Evolutionary conservation across 2,797 vertebrate genomes (phyloP), one percentile per base, ranked within the genome.

Genomic region (Coreius guichenoti): DNA sequence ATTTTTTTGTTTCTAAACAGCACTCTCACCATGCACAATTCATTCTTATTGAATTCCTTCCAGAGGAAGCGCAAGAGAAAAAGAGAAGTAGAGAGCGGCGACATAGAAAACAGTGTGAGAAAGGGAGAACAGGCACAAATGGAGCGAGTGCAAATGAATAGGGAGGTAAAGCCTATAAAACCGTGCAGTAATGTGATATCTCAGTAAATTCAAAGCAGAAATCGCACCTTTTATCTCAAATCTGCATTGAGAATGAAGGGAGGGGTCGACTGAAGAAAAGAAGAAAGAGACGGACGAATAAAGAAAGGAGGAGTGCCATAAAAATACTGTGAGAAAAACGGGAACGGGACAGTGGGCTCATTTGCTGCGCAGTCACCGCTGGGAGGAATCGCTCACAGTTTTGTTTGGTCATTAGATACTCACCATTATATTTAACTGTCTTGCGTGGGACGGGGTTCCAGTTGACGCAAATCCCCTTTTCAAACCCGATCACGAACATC

Each of bases 401-500:
- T 36, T 33, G 26, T 85, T 23, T 65, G 68, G 69, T 56, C 73
- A 49, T 45, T 67, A 84, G 51, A 87, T 80, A 91, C 94, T 95
- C 91, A 96, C 95, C 94, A 39, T 93, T 93, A 87, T 94, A 93
- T 82, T 93, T 92, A 56, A 96, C 91, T 0, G 95, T 96, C 91
- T 96, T 96, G 85, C 95, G 95, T 0, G 95, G 95, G 82, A 95
- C 26, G 11, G 95, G 94, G 90, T 96, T 95, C 95, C 95, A 96
- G 92, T 95, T 95, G 87, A 95, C 93, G 58, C 93, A 91, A 76
- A 90, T 86, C 2, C 93, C 93, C 87, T 90, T 91, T 88, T 94
- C 93, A 92, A 92, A 94, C 89, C 93, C 92, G 49, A 95, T 87
- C 88, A 94, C 87, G 81, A 95, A 90, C 83, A 94, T 88, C 91